These are phyloP conservation scores for Felis chaus DNA, from an alignment of 2,113 vertebrate species.

Conservation along the genomic window DNA sequence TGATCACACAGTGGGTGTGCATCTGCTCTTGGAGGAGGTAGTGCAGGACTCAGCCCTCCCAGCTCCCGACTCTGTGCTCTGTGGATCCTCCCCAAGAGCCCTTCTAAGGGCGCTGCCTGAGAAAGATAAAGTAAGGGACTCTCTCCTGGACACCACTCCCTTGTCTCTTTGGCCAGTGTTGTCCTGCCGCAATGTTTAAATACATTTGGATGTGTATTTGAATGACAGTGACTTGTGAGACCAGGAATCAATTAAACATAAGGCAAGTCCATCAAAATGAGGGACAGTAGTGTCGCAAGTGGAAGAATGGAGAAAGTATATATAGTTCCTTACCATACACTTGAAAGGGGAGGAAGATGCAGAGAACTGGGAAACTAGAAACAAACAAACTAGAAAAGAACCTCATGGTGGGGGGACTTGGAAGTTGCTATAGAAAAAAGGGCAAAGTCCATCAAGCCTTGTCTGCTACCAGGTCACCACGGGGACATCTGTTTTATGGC, in stretches of 20 bases:
- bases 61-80: not conserved
- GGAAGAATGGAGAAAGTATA: not conserved
- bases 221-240: not conserved
- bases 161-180: not conserved
- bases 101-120: too few species aligned
- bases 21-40: not conserved
- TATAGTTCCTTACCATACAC: not conserved
- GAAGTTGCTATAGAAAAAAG: not conserved
- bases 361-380: not conserved
- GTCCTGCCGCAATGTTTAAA: not conserved
- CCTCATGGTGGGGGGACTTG: not conserved
- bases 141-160: not conserved
- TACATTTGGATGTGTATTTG: not conserved
- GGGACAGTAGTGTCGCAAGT: not conserved
- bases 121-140: not conserved
- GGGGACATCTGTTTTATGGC: not conserved
- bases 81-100: not conserved
- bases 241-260: not conserved
- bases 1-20: rapidly evolving
- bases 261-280: not conserved
- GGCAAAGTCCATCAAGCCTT: not conserved
- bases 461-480: not conserved
- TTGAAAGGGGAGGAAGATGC: not conserved
- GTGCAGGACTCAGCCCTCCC: not conserved
- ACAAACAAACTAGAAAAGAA: not conserved